Conservation (phyloP, 2,888 invertebrate species). For the Poecilobothrus nobilitatus region DNA sequence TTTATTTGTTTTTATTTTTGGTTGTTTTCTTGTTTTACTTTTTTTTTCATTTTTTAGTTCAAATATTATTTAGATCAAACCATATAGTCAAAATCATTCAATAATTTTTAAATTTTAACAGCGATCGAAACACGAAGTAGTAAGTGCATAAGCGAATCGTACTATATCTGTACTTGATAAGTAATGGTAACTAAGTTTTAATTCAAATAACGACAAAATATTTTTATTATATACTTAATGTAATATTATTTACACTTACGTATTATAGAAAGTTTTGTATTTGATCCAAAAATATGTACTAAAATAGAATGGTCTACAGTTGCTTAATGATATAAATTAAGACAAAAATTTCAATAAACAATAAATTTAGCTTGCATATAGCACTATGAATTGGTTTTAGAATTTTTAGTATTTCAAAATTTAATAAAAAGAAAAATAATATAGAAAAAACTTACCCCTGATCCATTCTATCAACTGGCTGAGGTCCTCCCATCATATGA, state of each 20-base stretch:
- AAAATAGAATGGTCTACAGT: no score
- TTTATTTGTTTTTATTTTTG: background rate
- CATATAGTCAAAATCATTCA: background rate
- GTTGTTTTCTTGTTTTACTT: background rate
- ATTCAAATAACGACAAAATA: no score
- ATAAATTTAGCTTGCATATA: no score
- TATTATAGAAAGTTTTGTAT: no score
- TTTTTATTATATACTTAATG: no score
- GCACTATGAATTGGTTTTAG: no score
- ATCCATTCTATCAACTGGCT: conserved; percentile 73
- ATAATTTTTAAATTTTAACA: background rate
- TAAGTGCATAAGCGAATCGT: background rate
- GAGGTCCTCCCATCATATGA: conserved; percentile 58
- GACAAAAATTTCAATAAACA: no score
- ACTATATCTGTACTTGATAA: background rate
- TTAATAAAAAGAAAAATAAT: no score
- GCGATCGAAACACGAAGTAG: background rate
- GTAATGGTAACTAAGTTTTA: background rate
- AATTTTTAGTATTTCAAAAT: no score
- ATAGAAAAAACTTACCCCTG: conserved; percentile 54
- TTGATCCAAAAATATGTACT: no score
- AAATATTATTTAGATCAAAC: background rate
- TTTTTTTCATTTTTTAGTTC: background rate
- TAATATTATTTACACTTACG: no score
- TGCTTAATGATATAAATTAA: no score